Evolutionary conservation across 1,140 invertebrate species (phyloP).

Genomic region (Magallana ariakensis): DNA sequence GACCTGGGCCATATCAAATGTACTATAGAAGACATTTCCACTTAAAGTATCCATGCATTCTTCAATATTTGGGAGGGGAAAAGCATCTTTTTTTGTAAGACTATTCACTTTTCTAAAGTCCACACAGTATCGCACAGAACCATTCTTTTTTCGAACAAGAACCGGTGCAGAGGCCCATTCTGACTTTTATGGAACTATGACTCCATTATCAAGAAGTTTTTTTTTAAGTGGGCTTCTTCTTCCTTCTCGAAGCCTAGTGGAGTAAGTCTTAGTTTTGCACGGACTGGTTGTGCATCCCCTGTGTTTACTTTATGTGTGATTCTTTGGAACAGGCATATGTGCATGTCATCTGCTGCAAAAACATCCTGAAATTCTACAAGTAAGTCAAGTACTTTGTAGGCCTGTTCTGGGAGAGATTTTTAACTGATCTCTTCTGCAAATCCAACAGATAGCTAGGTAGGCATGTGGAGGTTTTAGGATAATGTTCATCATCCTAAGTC

Average conservation of each 20-base stretch:
- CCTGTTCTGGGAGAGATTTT: background rate
- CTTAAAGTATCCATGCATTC: background rate
- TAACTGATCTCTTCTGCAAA: background rate
- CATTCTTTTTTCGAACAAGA: conserved; percentile 29
- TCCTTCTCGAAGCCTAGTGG: conserved; percentile 48
- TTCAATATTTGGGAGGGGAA: conserved; percentile 17
- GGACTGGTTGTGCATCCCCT: conserved; percentile 38
- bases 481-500: no score
- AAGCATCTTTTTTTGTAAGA: conserved; percentile 41
- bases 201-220: conserved; percentile 38
- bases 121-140: no score
- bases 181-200: no score
- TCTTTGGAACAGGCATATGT: conserved; percentile 52
- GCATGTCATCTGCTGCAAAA: conserved; percentile 52
- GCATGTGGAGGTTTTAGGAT: background rate
- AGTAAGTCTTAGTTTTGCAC: conserved; percentile 48
- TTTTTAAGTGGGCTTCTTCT: conserved; percentile 53
- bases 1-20: background rate
- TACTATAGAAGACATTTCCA: conserved; percentile 15
- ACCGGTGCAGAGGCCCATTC: no score
- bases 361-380: conserved; percentile 43
- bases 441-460: background rate
- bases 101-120: no score
- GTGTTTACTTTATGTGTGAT: conserved; percentile 54
- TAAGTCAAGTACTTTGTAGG: no score